Evolutionary conservation across 2,888 invertebrate genomes (phyloP), one percentile per base, ranked within the genome.

Genomic region (Amorpha juglandis): DNA sequence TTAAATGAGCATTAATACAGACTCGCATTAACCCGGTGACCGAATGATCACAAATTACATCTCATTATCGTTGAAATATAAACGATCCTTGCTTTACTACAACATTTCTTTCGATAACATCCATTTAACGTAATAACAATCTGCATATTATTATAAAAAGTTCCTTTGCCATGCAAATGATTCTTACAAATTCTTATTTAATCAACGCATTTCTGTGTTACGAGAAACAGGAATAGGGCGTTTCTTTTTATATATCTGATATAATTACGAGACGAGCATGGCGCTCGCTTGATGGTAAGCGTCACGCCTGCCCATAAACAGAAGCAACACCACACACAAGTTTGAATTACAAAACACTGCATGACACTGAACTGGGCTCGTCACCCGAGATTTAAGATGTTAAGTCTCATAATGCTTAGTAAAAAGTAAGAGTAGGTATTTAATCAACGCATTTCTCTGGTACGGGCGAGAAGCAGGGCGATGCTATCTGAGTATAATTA

Each of bases 11-110:
- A 62, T 65, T 62, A 48, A 65, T 65, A 62, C 51, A 16, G 51
- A 14, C 45, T 65, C 38, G 27, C 52, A 53, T 68, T 70, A 65
- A 70, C 70, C 70, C 48, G 68, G 68, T 63, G 65, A 66, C 70
- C 62, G 58, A 66, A 68, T 58, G 19, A 58, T 16, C 42, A 58
- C 38, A 58, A 58, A 67, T 58, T 42, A 48, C 65, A 63, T 67
- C 48, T 65, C 67, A 62, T 65, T 51, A 65, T 19, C 48, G 19
- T 63, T 50, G 48, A 33, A 50, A 35, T 50, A 62, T 45, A 42
- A 58, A 65, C 33, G 42, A 6, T 35, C 47, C 1, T 53, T 16
- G 42, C 19, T 51, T 48, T 27, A 11, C 62, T 64, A 53, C n/a
- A 58, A 48, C 35, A 58, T 65, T 55, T 48, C 55, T 65, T 65